Evolutionary conservation across 1,140 invertebrate species (phyloP).

Genomic region (Dryas iulia): DNA sequence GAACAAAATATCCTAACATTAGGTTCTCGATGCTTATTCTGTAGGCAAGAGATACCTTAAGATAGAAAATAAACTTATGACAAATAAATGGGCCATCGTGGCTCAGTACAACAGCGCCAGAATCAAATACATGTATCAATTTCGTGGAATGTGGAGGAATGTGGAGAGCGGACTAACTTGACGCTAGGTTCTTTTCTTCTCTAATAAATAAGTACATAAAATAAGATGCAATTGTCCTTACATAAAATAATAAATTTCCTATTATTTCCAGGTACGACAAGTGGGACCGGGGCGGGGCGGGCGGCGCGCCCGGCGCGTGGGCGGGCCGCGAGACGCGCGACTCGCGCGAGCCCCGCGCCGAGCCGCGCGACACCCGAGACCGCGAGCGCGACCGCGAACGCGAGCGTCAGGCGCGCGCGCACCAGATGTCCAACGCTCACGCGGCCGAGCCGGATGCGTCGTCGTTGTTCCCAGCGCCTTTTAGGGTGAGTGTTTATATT

Average conservation of each 20-base stretch:
- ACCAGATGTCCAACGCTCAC: conserved; percentile 73
- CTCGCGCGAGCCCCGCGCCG: conserved; percentile 43
- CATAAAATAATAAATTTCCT: not conserved
- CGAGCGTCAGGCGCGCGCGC: conserved; percentile 64
- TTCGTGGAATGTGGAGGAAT: too few relatives aligned
- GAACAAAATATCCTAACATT: too few relatives aligned
- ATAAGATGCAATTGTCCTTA: too few relatives aligned
- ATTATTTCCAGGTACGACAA: conserved; percentile 61
- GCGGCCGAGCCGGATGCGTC: conserved; percentile 70
- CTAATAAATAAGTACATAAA: too few relatives aligned
- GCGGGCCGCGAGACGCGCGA: conserved; percentile 40
- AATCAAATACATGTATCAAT: too few relatives aligned
- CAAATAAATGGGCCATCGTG: too few relatives aligned
- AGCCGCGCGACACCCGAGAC: conserved; percentile 51
- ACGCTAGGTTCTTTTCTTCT: too few relatives aligned
- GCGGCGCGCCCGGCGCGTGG: conserved; percentile 50
- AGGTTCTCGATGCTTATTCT: too few relatives aligned
- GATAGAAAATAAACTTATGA: too few relatives aligned
- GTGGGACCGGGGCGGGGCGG: conserved; percentile 64
- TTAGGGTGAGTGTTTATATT: conserved; percentile 37
- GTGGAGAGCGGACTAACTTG: too few relatives aligned
- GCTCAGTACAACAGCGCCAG: too few relatives aligned
- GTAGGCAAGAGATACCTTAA: too few relatives aligned
- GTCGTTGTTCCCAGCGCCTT: conserved; percentile 68
- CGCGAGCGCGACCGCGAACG: conserved; percentile 63